Conservation (phyloP, 2,113 vertebrate species). For the Conger conger region DNA sequence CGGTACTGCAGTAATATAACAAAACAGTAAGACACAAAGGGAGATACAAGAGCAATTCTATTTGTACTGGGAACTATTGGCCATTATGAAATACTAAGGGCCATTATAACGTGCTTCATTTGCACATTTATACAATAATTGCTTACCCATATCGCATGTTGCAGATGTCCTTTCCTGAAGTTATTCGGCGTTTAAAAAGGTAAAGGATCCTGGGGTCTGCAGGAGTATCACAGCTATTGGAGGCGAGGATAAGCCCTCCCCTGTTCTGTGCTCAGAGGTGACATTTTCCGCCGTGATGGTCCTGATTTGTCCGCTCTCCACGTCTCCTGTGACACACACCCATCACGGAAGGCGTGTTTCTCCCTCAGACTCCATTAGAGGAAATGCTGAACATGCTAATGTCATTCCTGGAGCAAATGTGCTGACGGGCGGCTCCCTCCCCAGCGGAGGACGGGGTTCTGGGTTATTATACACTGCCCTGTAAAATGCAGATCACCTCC, state of each 20-base stretch:
- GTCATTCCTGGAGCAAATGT: conserved; percentile 55
- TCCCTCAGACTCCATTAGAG: conserved; percentile 45
- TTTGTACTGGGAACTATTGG: not conserved
- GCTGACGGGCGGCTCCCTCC: conserved; percentile 46
- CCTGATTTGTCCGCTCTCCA: not conserved
- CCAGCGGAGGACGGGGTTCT: conserved; percentile 50
- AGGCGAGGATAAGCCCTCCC: conserved; percentile 17
- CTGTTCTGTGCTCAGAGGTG: conserved; percentile 43
- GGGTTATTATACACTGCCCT: conserved; percentile 47
- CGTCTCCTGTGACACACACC: not conserved
- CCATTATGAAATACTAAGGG: not conserved
- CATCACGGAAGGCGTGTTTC: too few relatives aligned
- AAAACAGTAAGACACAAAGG: not conserved
- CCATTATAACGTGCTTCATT: not conserved
- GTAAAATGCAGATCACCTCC: conserved; percentile 1
- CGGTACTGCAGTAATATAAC: not conserved
- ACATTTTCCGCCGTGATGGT: not conserved
- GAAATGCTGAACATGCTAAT: conserved; percentile 53
- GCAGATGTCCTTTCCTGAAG: not conserved
- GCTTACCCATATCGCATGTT: not conserved
- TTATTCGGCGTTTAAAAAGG: not conserved
- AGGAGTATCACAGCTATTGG: not conserved
- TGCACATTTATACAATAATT: not conserved
- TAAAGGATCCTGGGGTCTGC: not conserved
- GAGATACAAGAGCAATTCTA: not conserved